Evolutionary conservation across 2,888 invertebrate species (phyloP).

Genomic region (Epirrhoe tristata): DNA sequence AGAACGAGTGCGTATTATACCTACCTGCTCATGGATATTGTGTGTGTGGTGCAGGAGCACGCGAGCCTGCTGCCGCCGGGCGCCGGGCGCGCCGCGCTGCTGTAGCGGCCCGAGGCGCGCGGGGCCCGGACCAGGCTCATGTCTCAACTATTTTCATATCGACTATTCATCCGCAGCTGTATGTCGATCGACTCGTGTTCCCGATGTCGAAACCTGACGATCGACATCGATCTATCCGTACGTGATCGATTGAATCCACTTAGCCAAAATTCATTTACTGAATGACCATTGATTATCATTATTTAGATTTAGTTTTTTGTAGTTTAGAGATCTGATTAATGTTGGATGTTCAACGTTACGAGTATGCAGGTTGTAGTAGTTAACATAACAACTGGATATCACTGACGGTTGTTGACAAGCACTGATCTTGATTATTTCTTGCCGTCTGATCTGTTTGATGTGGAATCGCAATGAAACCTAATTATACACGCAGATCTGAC

Average conservation of each 20-base stretch:
- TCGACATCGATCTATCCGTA: constrained; percentile 1
- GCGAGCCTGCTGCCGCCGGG: constrained; percentile 60
- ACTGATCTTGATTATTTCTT: constrained; percentile 6
- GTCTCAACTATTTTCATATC: constrained; percentile 28
- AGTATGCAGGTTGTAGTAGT: constrained; percentile 4
- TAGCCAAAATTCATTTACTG: background rate
- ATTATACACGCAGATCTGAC: constrained; percentile 2
- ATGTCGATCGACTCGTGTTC: constrained; percentile 9
- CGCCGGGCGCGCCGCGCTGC: constrained; percentile 66
- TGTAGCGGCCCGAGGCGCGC: no score
- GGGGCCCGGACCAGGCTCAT: constrained; percentile 31
- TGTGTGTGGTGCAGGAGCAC: constrained; percentile 51
- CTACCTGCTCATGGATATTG: no score
- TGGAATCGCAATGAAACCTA: background rate
- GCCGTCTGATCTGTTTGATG: constrained; percentile 5
- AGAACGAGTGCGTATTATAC: no score
- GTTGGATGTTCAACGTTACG: background rate
- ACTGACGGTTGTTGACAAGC: constrained; percentile 8
- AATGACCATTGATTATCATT: constrained; percentile 14
- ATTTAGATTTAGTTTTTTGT: constrained; percentile 7
- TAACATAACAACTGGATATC: background rate
- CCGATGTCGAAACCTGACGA: constrained; percentile 4
- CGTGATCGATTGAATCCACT: background rate
- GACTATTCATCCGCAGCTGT: constrained; percentile 24
- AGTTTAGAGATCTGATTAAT: background rate